A percentile compares a stretch with the other conserved stretches of the same genome.
phyloP scores from a whole-genome alignment of 2,113 vertebrate genomes.

The Asarcornis scutulata region DNA sequence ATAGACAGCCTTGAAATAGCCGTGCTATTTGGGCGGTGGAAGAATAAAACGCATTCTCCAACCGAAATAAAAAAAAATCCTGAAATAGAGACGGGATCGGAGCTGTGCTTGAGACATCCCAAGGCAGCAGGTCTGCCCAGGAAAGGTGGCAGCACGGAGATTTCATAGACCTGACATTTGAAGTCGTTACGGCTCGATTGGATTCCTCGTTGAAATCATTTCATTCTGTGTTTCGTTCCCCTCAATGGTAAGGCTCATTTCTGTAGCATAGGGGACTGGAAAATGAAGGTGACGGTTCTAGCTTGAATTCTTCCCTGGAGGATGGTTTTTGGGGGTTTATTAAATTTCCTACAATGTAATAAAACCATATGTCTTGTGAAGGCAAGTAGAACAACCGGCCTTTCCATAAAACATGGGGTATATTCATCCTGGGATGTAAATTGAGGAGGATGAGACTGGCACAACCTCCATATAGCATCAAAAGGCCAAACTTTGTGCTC shows the following conservation, averaged over 20 bases:
- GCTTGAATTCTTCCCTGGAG: background rate
- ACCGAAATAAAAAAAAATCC: background rate
- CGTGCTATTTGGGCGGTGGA: background rate
- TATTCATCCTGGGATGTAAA: background rate
- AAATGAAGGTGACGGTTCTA: background rate
- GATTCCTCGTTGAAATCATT: background rate
- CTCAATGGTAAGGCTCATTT: background rate
- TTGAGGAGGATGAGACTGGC: background rate
- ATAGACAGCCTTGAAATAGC: background rate
- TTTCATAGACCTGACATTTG: background rate
- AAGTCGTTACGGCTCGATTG: background rate
- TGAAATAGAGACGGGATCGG: background rate
- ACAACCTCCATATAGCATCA: background rate
- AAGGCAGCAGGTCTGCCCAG: too few species aligned
- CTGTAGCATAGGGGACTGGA: rapidly evolving
- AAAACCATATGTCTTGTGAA: background rate
- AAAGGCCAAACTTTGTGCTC: background rate
- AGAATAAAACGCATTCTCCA: background rate
- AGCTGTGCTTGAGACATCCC: background rate
- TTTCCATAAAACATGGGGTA: background rate
- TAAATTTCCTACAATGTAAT: background rate
- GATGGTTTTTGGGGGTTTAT: background rate
- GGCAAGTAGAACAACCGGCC: background rate
- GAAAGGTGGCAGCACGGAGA: background rate
- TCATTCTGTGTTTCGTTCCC: background rate